phyloP scores from a whole-genome alignment of 2,797 vertebrate species.

The Cephalopachus bancanus region DNA sequence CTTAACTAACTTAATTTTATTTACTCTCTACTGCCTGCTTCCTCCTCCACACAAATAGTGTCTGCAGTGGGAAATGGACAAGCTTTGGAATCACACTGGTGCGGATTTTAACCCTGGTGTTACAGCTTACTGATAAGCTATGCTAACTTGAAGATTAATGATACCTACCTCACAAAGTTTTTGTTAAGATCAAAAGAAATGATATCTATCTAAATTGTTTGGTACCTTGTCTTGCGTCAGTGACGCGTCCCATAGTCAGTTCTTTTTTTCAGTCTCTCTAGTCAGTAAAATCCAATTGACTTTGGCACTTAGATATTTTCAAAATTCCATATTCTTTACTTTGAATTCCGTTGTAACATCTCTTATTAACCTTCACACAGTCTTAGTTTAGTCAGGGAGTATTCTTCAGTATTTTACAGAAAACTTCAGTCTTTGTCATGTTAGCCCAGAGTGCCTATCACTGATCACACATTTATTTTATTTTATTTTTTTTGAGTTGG shows the following conservation, averaged over 20 bases:
- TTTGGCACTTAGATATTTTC: neutral
- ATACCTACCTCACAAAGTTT: neutral
- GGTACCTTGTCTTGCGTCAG: neutral
- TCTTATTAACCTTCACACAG: neutral
- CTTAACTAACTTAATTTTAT: neutral
- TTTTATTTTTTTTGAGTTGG: no score
- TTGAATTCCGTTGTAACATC: neutral
- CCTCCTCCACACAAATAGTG: neutral
- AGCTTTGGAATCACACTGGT: neutral
- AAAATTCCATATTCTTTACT: neutral
- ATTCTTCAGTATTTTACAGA: neutral
- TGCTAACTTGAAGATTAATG: neutral
- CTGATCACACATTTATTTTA: neutral
- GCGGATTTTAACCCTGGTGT: neutral
- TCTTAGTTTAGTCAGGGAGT: neutral
- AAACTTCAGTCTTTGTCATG: neutral
- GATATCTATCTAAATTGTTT: neutral
- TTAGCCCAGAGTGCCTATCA: neutral
- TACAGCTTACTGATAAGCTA: neutral
- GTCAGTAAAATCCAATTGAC: neutral
- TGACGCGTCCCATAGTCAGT: neutral
- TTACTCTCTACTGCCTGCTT: neutral
- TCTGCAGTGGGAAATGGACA: neutral
- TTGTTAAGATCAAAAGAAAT: neutral
- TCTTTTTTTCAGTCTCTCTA: neutral